phyloP scores from a whole-genome alignment of 2,888 invertebrate species.

The Sipha maydis region DNA sequence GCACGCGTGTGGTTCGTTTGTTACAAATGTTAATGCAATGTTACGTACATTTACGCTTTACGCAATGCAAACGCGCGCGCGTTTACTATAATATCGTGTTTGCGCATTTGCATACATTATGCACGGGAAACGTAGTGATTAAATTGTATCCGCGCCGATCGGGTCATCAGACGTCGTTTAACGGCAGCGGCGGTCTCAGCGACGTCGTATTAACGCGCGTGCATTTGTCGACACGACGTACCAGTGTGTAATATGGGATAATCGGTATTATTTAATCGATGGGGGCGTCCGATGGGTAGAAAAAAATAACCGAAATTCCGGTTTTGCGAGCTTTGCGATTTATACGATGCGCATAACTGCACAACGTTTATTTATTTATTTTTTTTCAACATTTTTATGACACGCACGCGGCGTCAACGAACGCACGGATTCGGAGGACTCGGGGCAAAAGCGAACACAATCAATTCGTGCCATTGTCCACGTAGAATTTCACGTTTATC shows the following conservation, averaged over 20 bases:
- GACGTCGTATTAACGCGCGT: neutral
- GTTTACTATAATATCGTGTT: no score
- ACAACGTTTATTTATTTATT: neutral
- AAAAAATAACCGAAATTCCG: conserved; percentile 13
- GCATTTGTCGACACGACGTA: neutral
- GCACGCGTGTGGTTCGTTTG: no score
- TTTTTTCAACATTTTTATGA: no score
- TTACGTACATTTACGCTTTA: neutral
- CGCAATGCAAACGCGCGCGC: neutral
- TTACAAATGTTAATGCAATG: no score
- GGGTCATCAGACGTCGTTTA: neutral
- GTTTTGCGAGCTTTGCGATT: neutral
- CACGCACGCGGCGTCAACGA: no score
- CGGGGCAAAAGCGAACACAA: no score
- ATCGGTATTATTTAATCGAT: neutral
- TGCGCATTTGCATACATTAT: no score
- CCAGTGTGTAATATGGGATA: neutral
- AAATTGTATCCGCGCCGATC: neutral
- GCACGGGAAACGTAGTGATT: no score
- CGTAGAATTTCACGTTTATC: no score
- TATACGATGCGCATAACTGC: neutral
- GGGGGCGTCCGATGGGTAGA: neutral
- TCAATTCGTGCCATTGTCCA: no score
- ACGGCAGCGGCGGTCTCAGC: no score
- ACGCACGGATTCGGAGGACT: no score